Evolutionary conservation across 2,797 vertebrate species (phyloP), one percentile per base, ranked within the genome.

Genomic region (Heliangelus exortis): DNA sequence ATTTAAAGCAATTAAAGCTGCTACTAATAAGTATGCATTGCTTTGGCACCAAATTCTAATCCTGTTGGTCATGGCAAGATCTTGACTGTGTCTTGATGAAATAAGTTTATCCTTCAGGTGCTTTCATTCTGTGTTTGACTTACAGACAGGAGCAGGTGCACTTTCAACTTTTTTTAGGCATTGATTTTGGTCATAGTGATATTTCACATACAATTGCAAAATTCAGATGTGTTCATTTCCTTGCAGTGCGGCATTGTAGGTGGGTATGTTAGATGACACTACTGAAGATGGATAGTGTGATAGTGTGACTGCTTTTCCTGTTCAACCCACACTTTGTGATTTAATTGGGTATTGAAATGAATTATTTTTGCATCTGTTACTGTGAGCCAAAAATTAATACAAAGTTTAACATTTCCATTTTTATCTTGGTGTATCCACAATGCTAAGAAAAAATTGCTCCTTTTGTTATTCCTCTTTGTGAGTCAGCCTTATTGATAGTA

Each of bases 361-460:
- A 55, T 94, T 80, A 20, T 36, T 94, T 91, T 81, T 85, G 13
- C 55, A 47, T 89, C 50, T 87, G 2, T 77, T 86, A 84, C 25
- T 55, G 43, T 33, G 39, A 81, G 57, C 41, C 72, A 92, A 28
- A 89, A 87, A 80, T 68, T 75, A 21, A 22, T 45, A 83, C 33
- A 17, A 66, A 65, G 23, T 69, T 63, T 74, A 75, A 87, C 65
- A 31, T 69, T 95, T 94, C 88, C 54, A 58, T 76, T 96, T 95
- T 83, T 76, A 53, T 80, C 15, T 50, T 77, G 83, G 61, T 28
- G 15, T 69, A 57, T 74, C 68, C 88, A 69, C 67, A 74, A 69
- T 59, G 50, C 69, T 84, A 55, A 76, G 87, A 47, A 84, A 59
- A 31, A 58, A 45, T 34, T 63, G 13, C 16, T 92, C n/a, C 61